Evolutionary conservation across 1,140 invertebrate genomes (phyloP), one percentile per base, ranked within the genome.

Genomic region (Lucilia cuprina): DNA sequence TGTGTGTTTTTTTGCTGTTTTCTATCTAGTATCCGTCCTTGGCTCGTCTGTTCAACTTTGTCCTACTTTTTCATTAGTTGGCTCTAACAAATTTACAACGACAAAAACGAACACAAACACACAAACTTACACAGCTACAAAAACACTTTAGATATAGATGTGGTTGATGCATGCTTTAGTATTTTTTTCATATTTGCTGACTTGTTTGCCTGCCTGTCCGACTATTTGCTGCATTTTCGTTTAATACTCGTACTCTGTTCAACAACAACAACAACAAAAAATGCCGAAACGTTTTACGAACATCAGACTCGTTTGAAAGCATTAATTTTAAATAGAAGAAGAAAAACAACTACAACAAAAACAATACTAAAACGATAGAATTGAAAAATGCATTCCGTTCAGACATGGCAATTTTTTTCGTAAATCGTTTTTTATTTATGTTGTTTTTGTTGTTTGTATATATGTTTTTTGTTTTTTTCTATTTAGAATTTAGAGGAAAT

Each of bases 11-110:
- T 85, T 85, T 84, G 74, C 80, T 80, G 77, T 80, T 80, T 84
- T 83, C 89, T 88, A 89, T 89, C 89, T 90, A 91, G 89, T 90
- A 89, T 89, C 89, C 90, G 90, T 91, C 90, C 90, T 91, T 91
- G 90, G 90, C 89, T 91, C 88, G 90, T 91, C 89, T 91, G 90
- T 91, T 91, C 90, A 91, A 91, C 90, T 91, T 91, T 91, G 90
- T 91, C 90, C 90, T 86, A 91, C 88, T 91, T 91, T 88, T 89
- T 87, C 88, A 89, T 90, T 91, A 89, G 89, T 90, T 90, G 89
- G 88, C 88, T 86, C 78, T 83, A 84, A 85, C 85, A 86, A 83
- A 85, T 74, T 85, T 82, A 85, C 55, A 85, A 65, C 30, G 14
- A 80, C 83, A 85, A 21, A 84, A 17, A 47, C 75, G 41, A 60